These are phyloP conservation scores for Myotis pilosus DNA, from an alignment of 2,797 vertebrate genomes.

Conservation along the genomic window DNA sequence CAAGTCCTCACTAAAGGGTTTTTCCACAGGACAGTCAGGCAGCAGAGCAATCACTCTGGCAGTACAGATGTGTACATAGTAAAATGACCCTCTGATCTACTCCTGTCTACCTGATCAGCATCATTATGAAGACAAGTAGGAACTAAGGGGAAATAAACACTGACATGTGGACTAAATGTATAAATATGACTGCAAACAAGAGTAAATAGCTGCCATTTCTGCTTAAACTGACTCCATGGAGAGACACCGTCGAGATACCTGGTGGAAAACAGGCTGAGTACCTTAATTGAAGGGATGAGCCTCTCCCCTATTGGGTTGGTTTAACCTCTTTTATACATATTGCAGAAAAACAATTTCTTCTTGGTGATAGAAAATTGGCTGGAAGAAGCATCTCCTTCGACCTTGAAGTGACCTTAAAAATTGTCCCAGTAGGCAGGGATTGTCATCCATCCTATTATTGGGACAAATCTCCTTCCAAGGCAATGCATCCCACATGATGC, in stretches of 20 bases:
- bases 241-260: not conserved
- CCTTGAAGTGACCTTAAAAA: conserved; percentile 55
- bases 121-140: not conserved
- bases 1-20: not conserved
- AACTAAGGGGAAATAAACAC: not conserved
- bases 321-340: conserved; percentile 12
- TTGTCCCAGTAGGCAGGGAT: not conserved
- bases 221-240: not conserved
- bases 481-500: not conserved
- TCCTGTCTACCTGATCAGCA: not conserved
- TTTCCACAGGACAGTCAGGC: not conserved
- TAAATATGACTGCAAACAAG: not conserved
- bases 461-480: conserved; percentile 11
- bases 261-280: not conserved
- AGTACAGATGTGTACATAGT: not conserved
- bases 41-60: not conserved
- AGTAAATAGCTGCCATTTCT: conserved; percentile 4
- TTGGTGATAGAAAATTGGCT: conserved; percentile 45
- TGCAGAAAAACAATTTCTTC: conserved; percentile 46
- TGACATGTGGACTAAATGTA: not conserved
- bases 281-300: not conserved
- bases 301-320: not conserved
- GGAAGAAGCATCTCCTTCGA: conserved; percentile 11
- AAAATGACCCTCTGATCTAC: not conserved
- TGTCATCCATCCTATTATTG: conserved; percentile 22